phyloP scores from a whole-genome alignment of 1,140 invertebrate species.

The Drosophila suzukii region DNA sequence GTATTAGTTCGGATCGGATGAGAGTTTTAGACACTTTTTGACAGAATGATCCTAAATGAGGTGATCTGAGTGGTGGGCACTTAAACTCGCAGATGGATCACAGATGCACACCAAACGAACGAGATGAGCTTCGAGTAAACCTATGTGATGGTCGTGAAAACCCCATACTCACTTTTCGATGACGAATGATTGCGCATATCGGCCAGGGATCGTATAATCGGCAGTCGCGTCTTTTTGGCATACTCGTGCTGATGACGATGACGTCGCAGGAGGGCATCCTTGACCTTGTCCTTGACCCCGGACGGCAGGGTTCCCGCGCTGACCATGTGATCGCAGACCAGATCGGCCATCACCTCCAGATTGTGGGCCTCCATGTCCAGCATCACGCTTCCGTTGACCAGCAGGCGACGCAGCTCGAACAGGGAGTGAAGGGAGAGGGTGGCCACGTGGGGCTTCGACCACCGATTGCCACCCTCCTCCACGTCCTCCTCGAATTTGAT shows the following conservation, averaged over 20 bases:
- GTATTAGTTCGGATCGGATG: slow-evolving; percentile 37
- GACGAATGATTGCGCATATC: slow-evolving; percentile 98
- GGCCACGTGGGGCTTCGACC: slow-evolving; percentile 97
- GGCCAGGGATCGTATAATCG: slow-evolving; percentile 97
- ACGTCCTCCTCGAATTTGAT: slow-evolving; percentile 98
- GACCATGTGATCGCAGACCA: slow-evolving; percentile 96
- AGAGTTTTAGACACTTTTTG: slow-evolving; percentile 64
- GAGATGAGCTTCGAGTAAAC: slow-evolving; percentile 60
- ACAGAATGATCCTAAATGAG: slow-evolving; percentile 46
- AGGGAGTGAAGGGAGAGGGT: slow-evolving; percentile 95
- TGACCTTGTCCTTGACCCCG: slow-evolving; percentile 92
- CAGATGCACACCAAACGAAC: slow-evolving; percentile 56
- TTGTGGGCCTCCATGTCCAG: slow-evolving; percentile 95
- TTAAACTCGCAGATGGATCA: slow-evolving; percentile 30
- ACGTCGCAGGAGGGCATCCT: slow-evolving; percentile 94
- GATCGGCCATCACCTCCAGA: slow-evolving; percentile 95
- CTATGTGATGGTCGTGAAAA: not conserved
- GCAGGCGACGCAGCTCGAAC: slow-evolving; percentile 93
- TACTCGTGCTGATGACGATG: slow-evolving; percentile 98
- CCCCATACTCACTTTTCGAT: slow-evolving; percentile 94
- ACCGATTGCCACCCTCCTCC: slow-evolving; percentile 96
- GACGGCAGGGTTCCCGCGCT: slow-evolving; percentile 90
- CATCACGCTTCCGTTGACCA: slow-evolving; percentile 95
- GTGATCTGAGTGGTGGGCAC: slow-evolving; percentile 25
- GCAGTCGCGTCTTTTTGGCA: slow-evolving; percentile 92